Conservation (phyloP, 2,113 vertebrate genomes). For the Prolemur simus region DNA sequence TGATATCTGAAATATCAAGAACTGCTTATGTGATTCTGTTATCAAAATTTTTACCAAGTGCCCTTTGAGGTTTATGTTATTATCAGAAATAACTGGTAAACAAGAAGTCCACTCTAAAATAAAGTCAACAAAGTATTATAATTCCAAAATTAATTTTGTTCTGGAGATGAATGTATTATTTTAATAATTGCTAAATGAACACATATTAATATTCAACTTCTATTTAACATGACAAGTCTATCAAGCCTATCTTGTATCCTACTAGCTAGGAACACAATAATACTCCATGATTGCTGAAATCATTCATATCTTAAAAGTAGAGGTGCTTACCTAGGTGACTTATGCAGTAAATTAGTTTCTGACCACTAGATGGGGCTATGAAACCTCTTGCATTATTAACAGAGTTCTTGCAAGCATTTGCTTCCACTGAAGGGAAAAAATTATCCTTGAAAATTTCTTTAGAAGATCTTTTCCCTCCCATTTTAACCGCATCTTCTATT, state of each 20-base stretch:
- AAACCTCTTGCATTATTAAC: conserved; percentile 73
- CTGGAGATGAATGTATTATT: conserved; percentile 1
- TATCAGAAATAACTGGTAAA: conserved; percentile 57
- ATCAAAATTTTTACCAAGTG: conserved; percentile 35
- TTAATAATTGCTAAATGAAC: not conserved
- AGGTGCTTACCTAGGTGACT: not conserved
- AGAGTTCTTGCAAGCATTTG: conserved; percentile 1
- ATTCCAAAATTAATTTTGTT: conserved; percentile 20
- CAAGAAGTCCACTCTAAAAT: conserved; percentile 47
- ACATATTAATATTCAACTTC: not conserved
- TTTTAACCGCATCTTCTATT: not conserved
- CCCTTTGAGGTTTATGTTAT: conserved; percentile 15
- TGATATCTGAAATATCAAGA: conserved; percentile 46
- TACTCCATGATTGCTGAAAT: not conserved
- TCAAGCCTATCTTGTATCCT: not conserved
- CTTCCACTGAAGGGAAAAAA: conserved; percentile 41
- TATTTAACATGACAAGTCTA: not conserved
- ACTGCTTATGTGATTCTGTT: conserved; percentile 35
- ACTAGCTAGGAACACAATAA: not conserved
- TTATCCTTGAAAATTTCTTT: not conserved
- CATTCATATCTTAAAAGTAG: not conserved
- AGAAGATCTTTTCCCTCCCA: not conserved
- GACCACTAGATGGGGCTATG: conserved; percentile 84
- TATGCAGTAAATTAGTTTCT: conserved; percentile 12
- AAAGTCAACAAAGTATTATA: conserved; percentile 51